Evolutionary conservation across 1,140 invertebrate genomes (phyloP), one percentile per base, ranked within the genome.

Genomic region (Brachionus asplanchnoidis): DNA sequence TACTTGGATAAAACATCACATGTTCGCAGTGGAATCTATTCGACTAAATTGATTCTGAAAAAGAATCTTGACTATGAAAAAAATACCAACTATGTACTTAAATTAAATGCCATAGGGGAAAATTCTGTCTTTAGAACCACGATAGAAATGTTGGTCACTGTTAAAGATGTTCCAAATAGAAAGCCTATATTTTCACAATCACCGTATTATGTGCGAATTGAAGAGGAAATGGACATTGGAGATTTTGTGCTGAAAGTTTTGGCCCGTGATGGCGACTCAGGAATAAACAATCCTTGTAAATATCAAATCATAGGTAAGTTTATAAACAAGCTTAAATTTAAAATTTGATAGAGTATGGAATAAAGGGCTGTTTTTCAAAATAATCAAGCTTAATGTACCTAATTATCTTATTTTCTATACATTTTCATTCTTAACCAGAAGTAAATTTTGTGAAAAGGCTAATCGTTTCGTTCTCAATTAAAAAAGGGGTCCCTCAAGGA

Each of bases 131-230:
- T 36, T 68, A 40, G 12, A n/a, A 65, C 79, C 12, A 44, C 20
- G 7, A 40, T n/a, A 40, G 79, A 82, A 82, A 11, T 60, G 1
- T 65, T 82, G 26, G n/a, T 82, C 3, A 82, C 60, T 82, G 79
- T 82, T 12, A 82, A 65, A 26, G 79, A 82, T 82, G n/a, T 26
- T 60, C 79, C 79, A 14, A 56, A 82, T 65, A 60, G 32, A 46
- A 68, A 60, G 36, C 79, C 79, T n/a, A 32, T 23, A n/a, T 82
- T 82, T 68, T 65, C 65, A 0, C 79, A 82, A 40, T 82, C 79
- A 12, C 79, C 79, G 7, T 82, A 82, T 65, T 82, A 82, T 68
- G 79, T 82, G 4, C 53, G 42, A 3, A 82, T 82, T 28, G 28
- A n/a, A 12, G 79, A 82, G 42, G 79, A 82, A 68, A 44, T 68